Conservation (phyloP, 2,113 vertebrate species). For the Aphyosemion australe region DNA sequence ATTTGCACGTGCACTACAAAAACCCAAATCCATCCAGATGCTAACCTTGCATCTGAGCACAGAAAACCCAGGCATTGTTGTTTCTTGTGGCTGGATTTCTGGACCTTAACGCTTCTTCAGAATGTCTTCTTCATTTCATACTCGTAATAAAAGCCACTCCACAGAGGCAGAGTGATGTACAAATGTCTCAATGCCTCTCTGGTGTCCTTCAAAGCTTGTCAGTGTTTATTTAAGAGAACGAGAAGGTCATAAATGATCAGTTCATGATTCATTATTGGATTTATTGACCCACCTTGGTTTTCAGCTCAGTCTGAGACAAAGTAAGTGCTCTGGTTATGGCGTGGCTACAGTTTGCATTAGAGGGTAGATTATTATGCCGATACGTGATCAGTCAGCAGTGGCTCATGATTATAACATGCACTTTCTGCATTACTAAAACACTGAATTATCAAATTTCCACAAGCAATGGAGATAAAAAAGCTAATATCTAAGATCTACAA, state of each 20-base stretch:
- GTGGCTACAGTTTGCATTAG: not conserved
- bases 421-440: not conserved
- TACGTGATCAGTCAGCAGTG: not conserved
- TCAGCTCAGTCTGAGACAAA: not conserved
- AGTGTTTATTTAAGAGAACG: conserved; percentile 49
- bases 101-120: conserved; percentile 21
- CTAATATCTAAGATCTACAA: too few relatives aligned
- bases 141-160: conserved; percentile 17
- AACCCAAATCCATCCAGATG: conserved; percentile 15
- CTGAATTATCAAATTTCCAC: not conserved
- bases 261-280: conserved; percentile 31
- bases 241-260: conserved; percentile 21
- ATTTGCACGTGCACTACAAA: conserved; percentile 2
- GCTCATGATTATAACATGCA: conserved; percentile 4
- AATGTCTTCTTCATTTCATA: conserved; percentile 18
- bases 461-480: not conserved
- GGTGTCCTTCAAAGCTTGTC: conserved; percentile 5
- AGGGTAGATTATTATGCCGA: not conserved
- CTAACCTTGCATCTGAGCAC: not conserved
- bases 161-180: conserved; percentile 18
- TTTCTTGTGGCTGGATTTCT: not conserved
- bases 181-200: conserved; percentile 21
- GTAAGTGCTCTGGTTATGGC: conserved; percentile 10
- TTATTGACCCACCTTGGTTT: conserved; percentile 19
- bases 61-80: conserved; percentile 1